Evolutionary conservation across 2,797 vertebrate species (phyloP).

Genomic region (Coracias cyanogaster): DNA sequence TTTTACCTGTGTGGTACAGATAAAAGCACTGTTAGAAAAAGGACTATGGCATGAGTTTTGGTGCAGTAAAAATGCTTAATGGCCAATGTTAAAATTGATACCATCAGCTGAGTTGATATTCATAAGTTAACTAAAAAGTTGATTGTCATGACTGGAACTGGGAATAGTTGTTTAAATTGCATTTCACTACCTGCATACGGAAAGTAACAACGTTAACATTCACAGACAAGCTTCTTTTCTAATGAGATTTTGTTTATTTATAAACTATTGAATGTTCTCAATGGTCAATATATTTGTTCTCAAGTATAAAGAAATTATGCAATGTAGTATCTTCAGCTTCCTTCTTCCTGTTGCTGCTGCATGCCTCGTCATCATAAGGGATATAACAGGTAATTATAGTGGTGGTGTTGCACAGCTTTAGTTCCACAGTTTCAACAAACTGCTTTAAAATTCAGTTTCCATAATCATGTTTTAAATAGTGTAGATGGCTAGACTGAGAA

Average conservation of each 20-base stretch:
- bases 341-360: background rate
- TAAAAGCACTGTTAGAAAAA: background rate
- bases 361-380: rapidly evolving
- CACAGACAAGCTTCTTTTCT: background rate
- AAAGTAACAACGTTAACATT: constrained; percentile 19
- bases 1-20: background rate
- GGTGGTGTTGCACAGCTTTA: background rate
- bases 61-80: background rate
- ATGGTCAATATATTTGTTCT: background rate
- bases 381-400: background rate
- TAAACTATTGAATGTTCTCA: background rate
- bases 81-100: background rate
- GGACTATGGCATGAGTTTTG: background rate
- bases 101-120: background rate
- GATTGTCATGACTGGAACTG: background rate
- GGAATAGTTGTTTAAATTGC: background rate
- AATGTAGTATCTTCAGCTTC: background rate
- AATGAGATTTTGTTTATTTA: background rate
- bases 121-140: background rate
- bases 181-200: background rate
- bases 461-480: background rate
- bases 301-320: background rate
- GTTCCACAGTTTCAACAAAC: background rate
- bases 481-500: background rate
- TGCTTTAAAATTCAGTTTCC: background rate